Evolutionary conservation across 2,888 invertebrate genomes (phyloP).

Genomic region (Cataglyphis albicans): DNA sequence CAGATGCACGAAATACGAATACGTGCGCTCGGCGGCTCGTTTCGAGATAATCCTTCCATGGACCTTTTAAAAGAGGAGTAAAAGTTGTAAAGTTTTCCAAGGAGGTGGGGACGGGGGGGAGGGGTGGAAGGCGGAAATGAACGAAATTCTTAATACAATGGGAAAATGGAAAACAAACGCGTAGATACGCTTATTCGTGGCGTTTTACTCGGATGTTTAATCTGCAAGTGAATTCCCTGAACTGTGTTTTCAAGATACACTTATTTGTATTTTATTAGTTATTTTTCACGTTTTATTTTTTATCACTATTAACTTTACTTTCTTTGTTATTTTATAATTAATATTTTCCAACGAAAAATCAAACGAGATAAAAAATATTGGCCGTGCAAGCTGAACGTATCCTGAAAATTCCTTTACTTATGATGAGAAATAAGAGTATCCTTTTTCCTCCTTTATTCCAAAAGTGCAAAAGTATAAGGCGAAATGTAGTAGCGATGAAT

Average conservation of each 20-base stretch:
- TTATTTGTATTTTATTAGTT: neutral
- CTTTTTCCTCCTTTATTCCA: neutral
- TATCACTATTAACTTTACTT: too few species aligned
- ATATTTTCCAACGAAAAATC: neutral
- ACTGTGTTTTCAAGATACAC: neutral
- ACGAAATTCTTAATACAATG: conserved; percentile 26
- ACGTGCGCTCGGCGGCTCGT: conserved; percentile 29
- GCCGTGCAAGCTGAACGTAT: neutral
- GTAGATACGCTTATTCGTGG: conserved; percentile 13
- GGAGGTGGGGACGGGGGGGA: too few species aligned
- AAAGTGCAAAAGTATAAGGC: neutral
- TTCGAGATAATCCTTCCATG: conserved; percentile 55
- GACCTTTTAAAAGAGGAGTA: neutral
- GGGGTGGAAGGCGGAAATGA: neutral
- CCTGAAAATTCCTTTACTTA: neutral
- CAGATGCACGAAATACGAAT: conserved; percentile 20
- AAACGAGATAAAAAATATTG: neutral
- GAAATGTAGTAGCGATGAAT: neutral
- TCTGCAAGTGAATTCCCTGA: conserved; percentile 2
- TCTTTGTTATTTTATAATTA: neutral
- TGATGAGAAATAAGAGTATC: neutral
- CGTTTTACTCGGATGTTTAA: neutral
- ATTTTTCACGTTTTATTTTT: too few species aligned
- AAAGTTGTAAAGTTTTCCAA: conserved; percentile 32
- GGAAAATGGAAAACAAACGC: conserved; percentile 19